A percentile compares a stretch with the other conserved stretches of the same genome.
Evolutionary conservation across 2,113 vertebrate species (phyloP).

Genomic region (Cebus imitator): DNA sequence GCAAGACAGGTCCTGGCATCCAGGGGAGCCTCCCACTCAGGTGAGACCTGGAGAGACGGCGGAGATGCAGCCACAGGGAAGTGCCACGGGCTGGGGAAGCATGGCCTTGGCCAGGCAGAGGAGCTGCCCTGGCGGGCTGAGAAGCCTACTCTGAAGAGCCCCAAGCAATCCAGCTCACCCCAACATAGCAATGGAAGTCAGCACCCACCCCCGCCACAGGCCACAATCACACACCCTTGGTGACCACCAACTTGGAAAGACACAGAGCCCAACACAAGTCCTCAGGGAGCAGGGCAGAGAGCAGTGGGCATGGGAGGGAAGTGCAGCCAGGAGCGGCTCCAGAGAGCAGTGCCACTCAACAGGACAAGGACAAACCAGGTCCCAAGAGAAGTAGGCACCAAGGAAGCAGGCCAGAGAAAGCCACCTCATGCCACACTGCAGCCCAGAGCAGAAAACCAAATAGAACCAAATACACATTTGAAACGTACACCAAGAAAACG

Average conservation of each 20-base stretch:
- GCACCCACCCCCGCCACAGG: neutral
- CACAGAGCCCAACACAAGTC: fast-evolving
- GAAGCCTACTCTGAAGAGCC: fast-evolving
- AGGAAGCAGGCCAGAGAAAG: neutral
- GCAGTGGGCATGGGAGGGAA: neutral
- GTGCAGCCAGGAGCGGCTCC: fast-evolving
- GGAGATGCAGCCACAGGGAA: neutral
- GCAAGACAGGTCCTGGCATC: neutral
- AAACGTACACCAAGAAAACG: neutral
- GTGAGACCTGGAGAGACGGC: neutral
- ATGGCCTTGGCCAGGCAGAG: too few relatives aligned
- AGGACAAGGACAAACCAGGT: neutral
- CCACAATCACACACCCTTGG: neutral
- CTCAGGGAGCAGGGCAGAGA: fast-evolving
- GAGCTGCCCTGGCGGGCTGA: neutral
- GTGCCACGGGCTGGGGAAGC: fast-evolving
- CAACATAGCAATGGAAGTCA: too few relatives aligned
- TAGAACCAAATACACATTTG: neutral
- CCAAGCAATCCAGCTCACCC: neutral
- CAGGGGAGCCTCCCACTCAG: neutral
- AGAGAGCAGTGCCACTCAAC: neutral
- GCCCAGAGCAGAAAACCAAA: neutral
- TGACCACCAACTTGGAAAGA: neutral
- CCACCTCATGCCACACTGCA: neutral
- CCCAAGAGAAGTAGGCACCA: neutral